These are phyloP conservation scores for Tigriopus californicus DNA, from an alignment of 2,888 invertebrate species.

Conservation along the genomic window DNA sequence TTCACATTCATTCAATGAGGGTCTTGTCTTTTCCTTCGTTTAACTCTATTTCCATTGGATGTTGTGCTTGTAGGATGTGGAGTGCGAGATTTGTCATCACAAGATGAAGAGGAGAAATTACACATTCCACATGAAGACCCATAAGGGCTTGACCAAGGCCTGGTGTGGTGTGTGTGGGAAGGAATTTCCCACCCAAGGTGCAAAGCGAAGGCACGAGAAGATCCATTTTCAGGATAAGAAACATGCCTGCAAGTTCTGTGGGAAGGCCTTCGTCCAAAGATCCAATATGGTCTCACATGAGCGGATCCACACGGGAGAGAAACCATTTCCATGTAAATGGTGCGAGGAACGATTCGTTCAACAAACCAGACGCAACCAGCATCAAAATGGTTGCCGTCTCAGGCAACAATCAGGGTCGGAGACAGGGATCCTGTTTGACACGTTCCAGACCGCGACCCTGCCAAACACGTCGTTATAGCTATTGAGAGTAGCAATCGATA, in stretches of 20 bases:
- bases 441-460: no score
- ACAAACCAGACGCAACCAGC: neutral
- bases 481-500: no score
- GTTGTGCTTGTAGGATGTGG: neutral
- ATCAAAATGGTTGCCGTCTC: neutral
- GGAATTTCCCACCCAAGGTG: neutral
- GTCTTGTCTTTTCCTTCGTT: no score
- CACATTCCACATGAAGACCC: neutral
- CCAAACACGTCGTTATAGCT: no score
- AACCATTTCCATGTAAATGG: conserved; percentile 19
- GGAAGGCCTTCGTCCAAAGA: neutral
- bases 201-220: neutral
- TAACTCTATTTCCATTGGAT: neutral
- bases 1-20: no score
- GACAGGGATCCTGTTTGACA: no score
- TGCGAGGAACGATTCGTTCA: conserved; percentile 19
- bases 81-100: neutral
- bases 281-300: conserved; percentile 17
- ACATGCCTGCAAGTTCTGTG: neutral
- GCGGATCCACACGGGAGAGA: conserved; percentile 20
- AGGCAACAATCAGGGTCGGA: no score
- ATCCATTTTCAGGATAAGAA: neutral
- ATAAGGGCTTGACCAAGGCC: neutral
- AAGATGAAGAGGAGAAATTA: neutral
- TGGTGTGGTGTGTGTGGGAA: neutral